Conservation (phyloP, 2,888 invertebrate genomes). For the Coelopa pilipes region DNA sequence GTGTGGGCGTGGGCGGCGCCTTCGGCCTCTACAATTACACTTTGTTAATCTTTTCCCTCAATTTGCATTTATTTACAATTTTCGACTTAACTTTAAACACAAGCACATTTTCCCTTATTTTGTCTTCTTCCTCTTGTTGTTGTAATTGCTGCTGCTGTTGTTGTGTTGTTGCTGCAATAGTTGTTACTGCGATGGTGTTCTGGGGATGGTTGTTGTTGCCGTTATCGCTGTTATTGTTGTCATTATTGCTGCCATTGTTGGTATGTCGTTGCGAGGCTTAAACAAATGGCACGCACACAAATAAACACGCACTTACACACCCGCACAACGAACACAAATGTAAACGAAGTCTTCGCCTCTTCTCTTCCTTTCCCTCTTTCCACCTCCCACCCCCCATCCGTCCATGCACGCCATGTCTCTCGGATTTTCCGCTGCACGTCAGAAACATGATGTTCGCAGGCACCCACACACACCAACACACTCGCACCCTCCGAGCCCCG, state of each 20-base stretch:
- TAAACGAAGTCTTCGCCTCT: background rate
- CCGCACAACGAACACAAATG: slow-evolving; percentile 13
- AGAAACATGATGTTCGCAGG: background rate
- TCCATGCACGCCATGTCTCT: background rate
- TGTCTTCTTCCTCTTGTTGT: no score
- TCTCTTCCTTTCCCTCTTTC: no score
- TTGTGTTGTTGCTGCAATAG: no score
- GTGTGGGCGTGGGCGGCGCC: background rate
- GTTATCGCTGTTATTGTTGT: no score
- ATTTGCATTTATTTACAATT: slow-evolving; percentile 1
- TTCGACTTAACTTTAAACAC: slow-evolving; percentile 11
- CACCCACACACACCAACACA: background rate
- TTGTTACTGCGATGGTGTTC: no score
- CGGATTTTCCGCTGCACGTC: background rate
- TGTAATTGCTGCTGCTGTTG: no score
- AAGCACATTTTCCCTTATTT: background rate
- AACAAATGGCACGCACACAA: slow-evolving; percentile 7
- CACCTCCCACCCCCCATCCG: no score
- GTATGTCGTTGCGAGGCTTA: background rate
- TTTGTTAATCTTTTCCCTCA: slow-evolving; percentile 17
- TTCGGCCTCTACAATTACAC: slow-evolving; percentile 7
- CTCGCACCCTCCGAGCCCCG: no score
- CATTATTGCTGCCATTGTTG: no score
- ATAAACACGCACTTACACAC: background rate
- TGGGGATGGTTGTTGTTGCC: no score